A percentile compares a stretch with the other conserved stretches of the same genome.
Conservation (phyloP, 1,140 invertebrate species). For the Samia ricini region DNA sequence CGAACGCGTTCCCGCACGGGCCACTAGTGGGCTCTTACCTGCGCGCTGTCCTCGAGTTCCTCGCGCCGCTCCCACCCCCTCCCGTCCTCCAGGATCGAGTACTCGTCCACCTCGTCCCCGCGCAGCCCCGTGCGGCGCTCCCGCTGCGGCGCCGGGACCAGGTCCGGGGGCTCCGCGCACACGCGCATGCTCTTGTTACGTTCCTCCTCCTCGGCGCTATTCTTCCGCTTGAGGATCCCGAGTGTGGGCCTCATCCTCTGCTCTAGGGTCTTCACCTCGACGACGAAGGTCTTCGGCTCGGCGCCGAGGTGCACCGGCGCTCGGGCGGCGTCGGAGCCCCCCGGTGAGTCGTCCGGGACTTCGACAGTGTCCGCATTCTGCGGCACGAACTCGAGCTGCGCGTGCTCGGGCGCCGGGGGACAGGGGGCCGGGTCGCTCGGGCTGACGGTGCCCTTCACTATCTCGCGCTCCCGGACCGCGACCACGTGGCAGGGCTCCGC, state of each 20-base stretch:
- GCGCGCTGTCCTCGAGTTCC: constrained; percentile 78
- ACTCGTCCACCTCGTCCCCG: constrained; percentile 53
- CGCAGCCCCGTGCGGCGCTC: constrained; percentile 28
- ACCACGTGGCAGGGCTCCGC: constrained; percentile 73
- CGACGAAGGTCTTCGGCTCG: constrained; percentile 63
- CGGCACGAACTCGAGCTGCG: constrained; percentile 54
- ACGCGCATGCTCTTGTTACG: constrained; percentile 38
- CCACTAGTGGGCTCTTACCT: constrained; percentile 51
- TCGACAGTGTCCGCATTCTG: constrained; percentile 53
- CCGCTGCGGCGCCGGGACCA: constrained; percentile 36
- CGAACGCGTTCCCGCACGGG: no score
- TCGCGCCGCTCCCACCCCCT: constrained; percentile 44
- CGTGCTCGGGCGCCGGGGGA: constrained; percentile 45
- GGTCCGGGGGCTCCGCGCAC: constrained; percentile 38
- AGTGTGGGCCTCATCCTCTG: constrained; percentile 61
- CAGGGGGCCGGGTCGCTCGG: constrained; percentile 58
- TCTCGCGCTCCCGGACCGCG: constrained; percentile 79
- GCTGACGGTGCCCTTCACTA: constrained; percentile 75
- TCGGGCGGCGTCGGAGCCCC: constrained; percentile 63
- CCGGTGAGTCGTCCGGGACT: constrained; percentile 72
- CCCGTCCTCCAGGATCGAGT: constrained; percentile 58
- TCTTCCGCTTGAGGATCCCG: constrained; percentile 61
- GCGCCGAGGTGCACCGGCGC: constrained; percentile 46
- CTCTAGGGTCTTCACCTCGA: constrained; percentile 59
- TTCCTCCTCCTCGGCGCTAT: constrained; percentile 24